A percentile compares a stretch with the other conserved stretches of the same genome.
These are phyloP conservation scores for Branchinecta lindahli DNA, from an alignment of 1,140 invertebrate genomes.

Conservation along the genomic window DNA sequence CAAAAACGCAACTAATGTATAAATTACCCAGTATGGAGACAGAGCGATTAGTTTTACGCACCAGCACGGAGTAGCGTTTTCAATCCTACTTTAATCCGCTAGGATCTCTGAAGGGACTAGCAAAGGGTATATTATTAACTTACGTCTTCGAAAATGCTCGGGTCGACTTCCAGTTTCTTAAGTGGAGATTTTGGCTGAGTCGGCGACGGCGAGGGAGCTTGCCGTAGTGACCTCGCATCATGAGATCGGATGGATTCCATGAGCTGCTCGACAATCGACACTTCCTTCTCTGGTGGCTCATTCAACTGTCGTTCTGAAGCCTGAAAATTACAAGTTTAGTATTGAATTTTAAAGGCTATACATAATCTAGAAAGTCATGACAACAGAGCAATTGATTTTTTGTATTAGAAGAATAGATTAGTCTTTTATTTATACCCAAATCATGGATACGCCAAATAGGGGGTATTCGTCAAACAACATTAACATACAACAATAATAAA, in stretches of 20 bases:
- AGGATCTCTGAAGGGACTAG: background rate
- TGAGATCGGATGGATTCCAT: conserved; percentile 75
- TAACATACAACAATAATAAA: no score
- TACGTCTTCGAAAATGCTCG: background rate
- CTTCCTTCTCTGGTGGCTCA: conserved; percentile 46
- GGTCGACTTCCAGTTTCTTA: background rate
- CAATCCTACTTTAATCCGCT: background rate
- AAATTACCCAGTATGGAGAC: background rate
- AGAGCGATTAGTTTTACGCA: background rate
- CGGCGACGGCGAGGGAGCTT: conserved; percentile 31
- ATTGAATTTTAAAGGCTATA: no score
- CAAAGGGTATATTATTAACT: background rate
- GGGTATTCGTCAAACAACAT: no score
- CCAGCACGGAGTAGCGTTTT: background rate
- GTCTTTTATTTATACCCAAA: no score
- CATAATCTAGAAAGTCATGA: no score
- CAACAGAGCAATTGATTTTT: no score
- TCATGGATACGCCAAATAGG: no score
- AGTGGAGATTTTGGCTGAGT: conserved; percentile 8
- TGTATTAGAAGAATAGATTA: no score
- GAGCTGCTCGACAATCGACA: conserved; percentile 64
- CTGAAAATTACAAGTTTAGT: conserved; percentile 33
- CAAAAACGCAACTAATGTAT: background rate
- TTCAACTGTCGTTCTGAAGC: conserved; percentile 68
- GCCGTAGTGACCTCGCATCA: conserved; percentile 40